Percentiles rank a stretch among this genome's conserved stretches.
These are phyloP conservation scores for Calyptommatus sinebrachiatus DNA, from an alignment of 2,113 vertebrate genomes.

Conservation along the genomic window DNA sequence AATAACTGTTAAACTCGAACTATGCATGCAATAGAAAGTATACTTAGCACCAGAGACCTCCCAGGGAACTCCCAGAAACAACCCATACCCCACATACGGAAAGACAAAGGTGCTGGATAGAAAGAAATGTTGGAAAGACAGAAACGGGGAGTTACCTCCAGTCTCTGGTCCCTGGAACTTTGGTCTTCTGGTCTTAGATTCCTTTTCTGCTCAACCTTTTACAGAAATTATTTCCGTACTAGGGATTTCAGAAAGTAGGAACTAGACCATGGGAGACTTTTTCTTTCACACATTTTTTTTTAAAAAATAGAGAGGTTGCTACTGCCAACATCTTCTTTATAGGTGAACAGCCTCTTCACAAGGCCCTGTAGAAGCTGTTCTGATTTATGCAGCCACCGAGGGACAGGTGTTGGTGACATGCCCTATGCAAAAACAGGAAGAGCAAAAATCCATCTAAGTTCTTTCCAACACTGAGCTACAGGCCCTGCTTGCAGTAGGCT, in stretches of 20 bases:
- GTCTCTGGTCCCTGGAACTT: background rate
- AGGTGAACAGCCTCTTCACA: rapidly evolving
- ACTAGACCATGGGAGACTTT: background rate
- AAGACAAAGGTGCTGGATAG: too few species aligned
- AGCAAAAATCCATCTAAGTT: background rate
- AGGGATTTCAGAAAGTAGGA: background rate
- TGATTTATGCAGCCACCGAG: rapidly evolving
- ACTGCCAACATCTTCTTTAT: rapidly evolving
- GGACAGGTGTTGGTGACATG: rapidly evolving
- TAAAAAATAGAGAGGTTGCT: too few species aligned
- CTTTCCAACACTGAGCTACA: background rate
- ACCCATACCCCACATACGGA: too few species aligned
- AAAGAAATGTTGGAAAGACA: too few species aligned
- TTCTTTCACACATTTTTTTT: rapidly evolving
- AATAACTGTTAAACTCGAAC: background rate
- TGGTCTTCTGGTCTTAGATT: too few species aligned
- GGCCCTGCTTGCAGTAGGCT: background rate
- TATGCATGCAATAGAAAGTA: background rate
- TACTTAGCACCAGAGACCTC: too few species aligned
- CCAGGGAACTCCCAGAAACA: too few species aligned
- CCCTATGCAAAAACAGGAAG: rapidly evolving
- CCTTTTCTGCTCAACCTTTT: background rate
- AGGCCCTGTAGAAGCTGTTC: rapidly evolving
- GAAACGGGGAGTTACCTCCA: background rate
- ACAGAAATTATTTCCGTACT: background rate